A percentile compares a stretch with the other conserved stretches of the same genome.
These are phyloP conservation scores for Vicugna pacos DNA, from an alignment of 2,113 vertebrate species.

Conservation along the genomic window DNA sequence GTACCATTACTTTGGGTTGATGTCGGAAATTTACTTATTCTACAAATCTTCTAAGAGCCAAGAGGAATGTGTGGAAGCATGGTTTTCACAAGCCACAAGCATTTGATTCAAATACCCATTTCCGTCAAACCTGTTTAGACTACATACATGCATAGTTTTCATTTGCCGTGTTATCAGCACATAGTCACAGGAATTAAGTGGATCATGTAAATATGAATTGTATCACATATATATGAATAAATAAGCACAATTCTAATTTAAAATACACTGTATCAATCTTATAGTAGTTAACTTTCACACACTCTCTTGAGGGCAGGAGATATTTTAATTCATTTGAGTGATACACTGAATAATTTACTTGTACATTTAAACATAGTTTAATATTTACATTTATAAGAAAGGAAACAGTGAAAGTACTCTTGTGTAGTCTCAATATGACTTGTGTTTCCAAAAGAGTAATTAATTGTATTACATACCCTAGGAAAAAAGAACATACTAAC, in stretches of 20 bases:
- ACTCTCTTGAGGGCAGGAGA: background rate
- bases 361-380: background rate
- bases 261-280: background rate
- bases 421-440: background rate
- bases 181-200: background rate
- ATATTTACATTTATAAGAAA: background rate
- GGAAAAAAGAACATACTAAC: background rate
- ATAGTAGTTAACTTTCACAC: constrained; percentile 1
- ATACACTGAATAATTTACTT: background rate
- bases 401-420: background rate
- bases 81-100: background rate
- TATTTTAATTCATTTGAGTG: background rate
- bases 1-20: background rate
- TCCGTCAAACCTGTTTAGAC: background rate
- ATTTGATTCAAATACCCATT: background rate
- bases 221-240: background rate
- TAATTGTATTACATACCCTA: background rate
- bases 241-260: background rate
- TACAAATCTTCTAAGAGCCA: background rate
- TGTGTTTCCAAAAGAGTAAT: constrained; percentile 19
- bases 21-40: background rate
- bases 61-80: background rate
- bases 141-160: background rate
- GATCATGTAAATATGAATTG: background rate
- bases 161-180: background rate